A percentile compares a stretch with the other conserved stretches of the same genome.
Evolutionary conservation across 2,113 vertebrate species (phyloP).

Genomic region (Bubo bubo): DNA sequence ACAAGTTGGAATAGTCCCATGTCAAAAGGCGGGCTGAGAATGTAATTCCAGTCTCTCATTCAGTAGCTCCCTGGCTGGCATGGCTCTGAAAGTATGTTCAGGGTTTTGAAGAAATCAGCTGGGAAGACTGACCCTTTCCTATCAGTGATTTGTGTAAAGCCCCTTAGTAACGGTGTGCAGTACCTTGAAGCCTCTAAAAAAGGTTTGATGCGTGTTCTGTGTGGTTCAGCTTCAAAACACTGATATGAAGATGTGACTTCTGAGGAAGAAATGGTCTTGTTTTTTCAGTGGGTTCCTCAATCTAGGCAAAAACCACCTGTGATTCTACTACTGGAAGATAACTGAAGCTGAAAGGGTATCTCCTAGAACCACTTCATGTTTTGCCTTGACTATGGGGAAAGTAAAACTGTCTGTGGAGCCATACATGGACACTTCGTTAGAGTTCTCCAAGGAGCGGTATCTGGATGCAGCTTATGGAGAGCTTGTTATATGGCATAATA

Average conservation of each 20-base stretch:
- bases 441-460: not conserved
- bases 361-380: not conserved
- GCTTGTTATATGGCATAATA: not conserved
- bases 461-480: not conserved
- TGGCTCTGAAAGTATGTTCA: not conserved
- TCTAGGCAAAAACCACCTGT: not conserved
- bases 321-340: not conserved
- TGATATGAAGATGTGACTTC: not conserved
- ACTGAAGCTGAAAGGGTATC: not conserved
- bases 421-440: not conserved
- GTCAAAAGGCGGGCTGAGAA: not conserved
- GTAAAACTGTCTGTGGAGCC: not conserved
- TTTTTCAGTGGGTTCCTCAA: not conserved
- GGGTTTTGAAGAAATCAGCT: not conserved
- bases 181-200: not conserved
- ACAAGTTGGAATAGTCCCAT: not conserved
- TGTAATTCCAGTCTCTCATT: not conserved
- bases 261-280: not conserved
- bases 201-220: not conserved
- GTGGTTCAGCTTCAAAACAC: not conserved
- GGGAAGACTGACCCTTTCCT: not conserved
- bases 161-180: not conserved
- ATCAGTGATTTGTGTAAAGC: not conserved
- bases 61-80: not conserved
- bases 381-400: not conserved